Conservation (phyloP, 2,888 invertebrate genomes). For the Sinopyrophorus schimmeli region DNA sequence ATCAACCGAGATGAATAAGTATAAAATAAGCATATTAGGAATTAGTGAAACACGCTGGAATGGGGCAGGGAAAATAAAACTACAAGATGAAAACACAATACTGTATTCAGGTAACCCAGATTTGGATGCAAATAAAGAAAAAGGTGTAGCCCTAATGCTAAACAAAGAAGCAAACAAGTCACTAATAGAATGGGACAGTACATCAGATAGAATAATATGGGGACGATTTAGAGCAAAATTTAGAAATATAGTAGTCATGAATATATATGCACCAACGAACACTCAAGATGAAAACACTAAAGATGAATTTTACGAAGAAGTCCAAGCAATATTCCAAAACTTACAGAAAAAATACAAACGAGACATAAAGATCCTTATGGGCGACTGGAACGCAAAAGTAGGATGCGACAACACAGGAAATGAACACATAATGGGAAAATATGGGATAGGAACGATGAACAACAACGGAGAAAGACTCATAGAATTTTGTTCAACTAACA, state of each 20-base stretch:
- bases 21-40: no score
- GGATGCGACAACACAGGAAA: slow-evolving; percentile 4
- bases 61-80: slow-evolving; percentile 1
- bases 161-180: slow-evolving; percentile 7
- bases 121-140: slow-evolving; percentile 3
- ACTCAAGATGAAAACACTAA: slow-evolving; percentile 4
- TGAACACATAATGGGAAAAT: slow-evolving; percentile 6
- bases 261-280: slow-evolving; percentile 10
- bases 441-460: slow-evolving; percentile 6
- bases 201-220: slow-evolving; percentile 3
- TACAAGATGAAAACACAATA: no score
- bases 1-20: no score
- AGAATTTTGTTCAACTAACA: slow-evolving; percentile 4
- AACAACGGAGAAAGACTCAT: slow-evolving; percentile 6
- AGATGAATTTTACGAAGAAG: slow-evolving; percentile 6
- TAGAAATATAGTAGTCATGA: slow-evolving; percentile 6
- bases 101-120: slow-evolving; percentile 4
- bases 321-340: slow-evolving; percentile 2
- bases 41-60: slow-evolving; percentile 7
- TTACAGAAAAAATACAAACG: slow-evolving; percentile 2
- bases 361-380: slow-evolving; percentile 6
- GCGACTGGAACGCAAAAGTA: slow-evolving; percentile 6
- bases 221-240: slow-evolving; percentile 3
- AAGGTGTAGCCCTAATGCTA: slow-evolving; percentile 8
- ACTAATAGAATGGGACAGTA: slow-evolving; percentile 6